Evolutionary conservation across 2,797 vertebrate species (phyloP).

Genomic region (Sciurus vulgaris): DNA sequence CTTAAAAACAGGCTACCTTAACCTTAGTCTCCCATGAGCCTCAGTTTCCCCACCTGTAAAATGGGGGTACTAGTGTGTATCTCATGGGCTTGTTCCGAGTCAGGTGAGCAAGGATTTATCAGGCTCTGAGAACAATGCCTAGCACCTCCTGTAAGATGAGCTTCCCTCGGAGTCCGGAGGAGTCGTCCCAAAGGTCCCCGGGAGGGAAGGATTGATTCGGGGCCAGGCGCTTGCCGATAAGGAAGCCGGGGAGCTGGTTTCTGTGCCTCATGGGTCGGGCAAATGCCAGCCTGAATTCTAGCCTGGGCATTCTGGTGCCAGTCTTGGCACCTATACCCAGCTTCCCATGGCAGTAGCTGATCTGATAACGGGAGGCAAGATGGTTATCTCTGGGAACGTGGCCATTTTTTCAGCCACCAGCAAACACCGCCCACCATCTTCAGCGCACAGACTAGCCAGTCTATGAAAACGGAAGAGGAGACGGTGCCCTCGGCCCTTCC

Average conservation of each 20-base stretch:
- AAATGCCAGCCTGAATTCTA: too few relatives aligned
- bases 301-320: accelerated
- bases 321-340: not conserved
- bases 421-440: not conserved
- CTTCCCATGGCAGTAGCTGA: accelerated
- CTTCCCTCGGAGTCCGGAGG: accelerated
- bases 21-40: not conserved
- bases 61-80: accelerated
- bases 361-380: not conserved
- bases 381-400: accelerated
- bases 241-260: not conserved
- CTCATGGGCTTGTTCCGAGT: not conserved
- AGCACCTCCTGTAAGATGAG: accelerated
- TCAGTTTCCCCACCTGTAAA: conserved; percentile 12
- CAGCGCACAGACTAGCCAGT: too few relatives aligned
- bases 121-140: not conserved
- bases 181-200: not conserved
- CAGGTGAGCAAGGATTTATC: not conserved
- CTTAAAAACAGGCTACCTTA: not conserved
- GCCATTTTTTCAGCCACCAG: too few relatives aligned
- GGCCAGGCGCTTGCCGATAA: accelerated
- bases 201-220: not conserved
- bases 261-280: accelerated
- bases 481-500: not conserved
- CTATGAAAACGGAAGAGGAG: not conserved